A percentile compares a stretch with the other conserved stretches of the same genome.
Evolutionary conservation across 2,888 invertebrate species (phyloP).

Genomic region (Eupithecia abbreviata): DNA sequence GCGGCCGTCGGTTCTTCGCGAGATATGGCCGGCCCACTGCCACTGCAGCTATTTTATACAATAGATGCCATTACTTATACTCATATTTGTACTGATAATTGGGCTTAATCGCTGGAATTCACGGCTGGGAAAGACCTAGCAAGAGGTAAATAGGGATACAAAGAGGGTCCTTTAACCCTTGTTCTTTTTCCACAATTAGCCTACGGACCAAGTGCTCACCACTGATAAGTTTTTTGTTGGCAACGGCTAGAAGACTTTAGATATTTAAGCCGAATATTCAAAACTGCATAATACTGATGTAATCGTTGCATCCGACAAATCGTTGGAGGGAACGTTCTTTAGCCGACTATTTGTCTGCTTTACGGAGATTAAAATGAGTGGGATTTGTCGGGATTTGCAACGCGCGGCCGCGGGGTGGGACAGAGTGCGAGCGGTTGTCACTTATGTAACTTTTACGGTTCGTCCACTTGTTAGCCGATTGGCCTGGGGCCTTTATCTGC

Average conservation of each 20-base stretch:
- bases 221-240: not conserved
- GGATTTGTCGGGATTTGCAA: conserved; percentile 40
- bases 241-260: not conserved
- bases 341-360: conserved; percentile 60
- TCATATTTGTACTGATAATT: not conserved
- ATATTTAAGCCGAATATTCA: not conserved
- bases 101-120: not conserved
- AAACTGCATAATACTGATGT: not conserved
- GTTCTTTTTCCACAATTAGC: not conserved
- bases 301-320: conserved; percentile 50
- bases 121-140: no score
- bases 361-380: conserved; percentile 57
- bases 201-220: not conserved
- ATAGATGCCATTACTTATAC: not conserved
- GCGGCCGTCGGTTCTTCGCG: no score
- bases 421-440: not conserved
- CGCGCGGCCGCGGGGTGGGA: conserved; percentile 16
- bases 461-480: no score
- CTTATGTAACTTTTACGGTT: not conserved
- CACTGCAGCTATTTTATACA: not conserved
- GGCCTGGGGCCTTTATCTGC: no score
- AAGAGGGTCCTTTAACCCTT: no score
- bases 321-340: conserved; percentile 47
- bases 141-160: no score
- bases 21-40: no score